phyloP scores from a whole-genome alignment of 2,113 vertebrate genomes.

The Notechis scutatus region DNA sequence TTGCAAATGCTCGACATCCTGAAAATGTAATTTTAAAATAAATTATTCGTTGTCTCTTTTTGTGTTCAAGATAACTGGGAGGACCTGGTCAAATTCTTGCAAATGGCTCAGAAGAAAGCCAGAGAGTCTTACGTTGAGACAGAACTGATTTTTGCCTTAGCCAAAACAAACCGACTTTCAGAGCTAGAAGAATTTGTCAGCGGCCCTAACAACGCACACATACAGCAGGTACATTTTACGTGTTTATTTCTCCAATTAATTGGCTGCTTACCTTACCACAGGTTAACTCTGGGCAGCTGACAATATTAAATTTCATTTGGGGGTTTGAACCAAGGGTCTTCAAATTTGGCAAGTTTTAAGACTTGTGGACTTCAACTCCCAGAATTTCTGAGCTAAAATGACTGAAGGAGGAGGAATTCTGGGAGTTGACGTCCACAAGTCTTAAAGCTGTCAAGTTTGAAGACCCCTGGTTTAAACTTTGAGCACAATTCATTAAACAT shows the following conservation, averaged over 20 bases:
- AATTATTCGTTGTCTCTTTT: constrained; percentile 32
- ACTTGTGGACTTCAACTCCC: too few relatives aligned
- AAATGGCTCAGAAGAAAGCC: constrained; percentile 90
- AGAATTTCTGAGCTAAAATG: too few relatives aligned
- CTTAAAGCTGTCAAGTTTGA: too few relatives aligned
- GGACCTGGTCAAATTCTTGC: constrained; percentile 89
- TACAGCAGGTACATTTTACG: constrained; percentile 80
- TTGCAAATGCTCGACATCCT: not conserved
- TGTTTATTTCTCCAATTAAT: not conserved
- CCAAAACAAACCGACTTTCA: constrained; percentile 86
- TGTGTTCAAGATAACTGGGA: constrained; percentile 85
- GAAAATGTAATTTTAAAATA: not conserved
- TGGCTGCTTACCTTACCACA: not conserved
- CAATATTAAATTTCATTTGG: not conserved
- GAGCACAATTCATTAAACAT: not conserved
- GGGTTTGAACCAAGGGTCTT: not conserved
- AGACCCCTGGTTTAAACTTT: not conserved
- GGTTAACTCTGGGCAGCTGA: not conserved
- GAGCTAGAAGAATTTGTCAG: constrained; percentile 90
- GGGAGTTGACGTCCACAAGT: too few relatives aligned
- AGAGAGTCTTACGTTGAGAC: constrained; percentile 87
- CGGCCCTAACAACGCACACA: constrained; percentile 89
- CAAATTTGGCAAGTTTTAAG: too few relatives aligned
- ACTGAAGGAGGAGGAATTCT: too few relatives aligned
- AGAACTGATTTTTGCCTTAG: constrained; percentile 90